phyloP scores from a whole-genome alignment of 1,140 invertebrate species.

The Micrasema longulum region DNA sequence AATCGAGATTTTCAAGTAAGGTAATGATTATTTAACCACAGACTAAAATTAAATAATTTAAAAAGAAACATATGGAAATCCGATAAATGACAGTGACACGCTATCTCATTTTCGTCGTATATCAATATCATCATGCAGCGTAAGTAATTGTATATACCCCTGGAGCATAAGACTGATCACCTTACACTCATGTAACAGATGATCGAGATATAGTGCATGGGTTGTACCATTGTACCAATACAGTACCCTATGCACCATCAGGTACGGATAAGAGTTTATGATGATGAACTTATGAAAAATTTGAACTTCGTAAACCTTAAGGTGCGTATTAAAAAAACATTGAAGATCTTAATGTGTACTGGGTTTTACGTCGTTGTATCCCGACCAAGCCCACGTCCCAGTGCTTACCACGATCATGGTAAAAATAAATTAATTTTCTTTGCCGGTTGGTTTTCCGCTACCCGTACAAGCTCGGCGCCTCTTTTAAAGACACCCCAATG shows the following conservation, averaged over 20 bases:
- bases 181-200: no score
- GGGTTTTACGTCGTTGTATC: constrained; percentile 2
- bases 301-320: background rate
- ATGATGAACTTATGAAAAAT: background rate
- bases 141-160: no score
- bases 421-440: constrained; percentile 25
- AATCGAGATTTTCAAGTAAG: no score
- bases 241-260: no score
- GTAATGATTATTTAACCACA: no score
- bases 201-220: no score
- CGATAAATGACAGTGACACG: no score
- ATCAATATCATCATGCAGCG: background rate
- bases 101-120: background rate
- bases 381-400: constrained; percentile 19
- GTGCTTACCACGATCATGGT: constrained; percentile 27
- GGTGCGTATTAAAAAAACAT: background rate
- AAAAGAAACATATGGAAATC: background rate
- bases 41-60: background rate
- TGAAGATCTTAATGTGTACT: background rate
- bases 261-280: no score
- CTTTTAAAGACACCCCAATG: background rate
- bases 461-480: no score
- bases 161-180: no score
- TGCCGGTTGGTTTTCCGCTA: no score
- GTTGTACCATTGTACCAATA: no score